Evolutionary conservation across 2,113 vertebrate genomes (phyloP).

Genomic region (Argyrosomus japonicus): DNA sequence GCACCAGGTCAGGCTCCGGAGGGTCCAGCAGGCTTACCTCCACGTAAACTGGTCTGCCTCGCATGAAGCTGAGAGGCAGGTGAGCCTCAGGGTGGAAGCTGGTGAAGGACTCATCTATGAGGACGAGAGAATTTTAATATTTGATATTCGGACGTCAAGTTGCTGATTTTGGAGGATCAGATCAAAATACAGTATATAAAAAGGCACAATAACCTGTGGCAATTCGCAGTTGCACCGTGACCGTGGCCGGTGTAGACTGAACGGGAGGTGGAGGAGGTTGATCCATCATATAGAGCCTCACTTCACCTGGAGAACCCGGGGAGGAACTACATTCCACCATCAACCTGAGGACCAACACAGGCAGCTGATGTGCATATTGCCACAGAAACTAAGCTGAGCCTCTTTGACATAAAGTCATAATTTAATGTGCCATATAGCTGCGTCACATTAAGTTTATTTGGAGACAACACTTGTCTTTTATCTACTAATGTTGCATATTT

Average conservation of each 20-base stretch:
- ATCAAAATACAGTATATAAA: neutral
- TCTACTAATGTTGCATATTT: too few relatives aligned
- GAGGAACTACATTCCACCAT: constrained; percentile 61
- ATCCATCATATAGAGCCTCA: constrained; percentile 48
- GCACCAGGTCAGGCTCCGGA: constrained; percentile 44
- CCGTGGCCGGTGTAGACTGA: constrained; percentile 14
- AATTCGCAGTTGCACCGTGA: constrained; percentile 64
- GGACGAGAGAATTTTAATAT: accelerated
- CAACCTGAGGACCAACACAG: constrained; percentile 47
- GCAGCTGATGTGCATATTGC: neutral
- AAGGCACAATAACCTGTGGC: constrained; percentile 55
- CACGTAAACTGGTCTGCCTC: constrained; percentile 52
- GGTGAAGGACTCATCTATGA: constrained; percentile 64
- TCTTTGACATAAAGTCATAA: neutral
- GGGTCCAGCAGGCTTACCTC: constrained; percentile 67
- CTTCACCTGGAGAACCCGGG: constrained; percentile 38
- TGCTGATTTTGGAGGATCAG: neutral
- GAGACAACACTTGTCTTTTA: too few relatives aligned
- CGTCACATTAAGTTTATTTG: too few relatives aligned
- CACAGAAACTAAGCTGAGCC: neutral
- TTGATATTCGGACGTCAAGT: neutral
- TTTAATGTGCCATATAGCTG: neutral
- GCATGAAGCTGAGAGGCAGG: constrained; percentile 63
- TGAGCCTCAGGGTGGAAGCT: constrained; percentile 69
- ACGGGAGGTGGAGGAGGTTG: neutral